Evolutionary conservation across 2,113 vertebrate species (phyloP).

Genomic region (Circaetus gallicus): DNA sequence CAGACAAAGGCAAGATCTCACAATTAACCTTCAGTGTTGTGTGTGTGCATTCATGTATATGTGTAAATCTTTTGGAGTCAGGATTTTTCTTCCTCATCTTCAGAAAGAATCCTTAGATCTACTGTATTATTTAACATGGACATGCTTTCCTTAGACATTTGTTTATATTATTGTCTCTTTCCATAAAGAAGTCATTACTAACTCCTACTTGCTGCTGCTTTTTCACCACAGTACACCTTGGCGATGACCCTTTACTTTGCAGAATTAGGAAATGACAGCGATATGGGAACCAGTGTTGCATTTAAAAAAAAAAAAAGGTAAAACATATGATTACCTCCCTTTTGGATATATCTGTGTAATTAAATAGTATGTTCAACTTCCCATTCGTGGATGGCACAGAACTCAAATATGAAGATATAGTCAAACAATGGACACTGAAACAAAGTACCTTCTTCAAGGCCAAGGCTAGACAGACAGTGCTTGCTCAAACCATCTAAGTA

Average conservation of each 20-base stretch:
- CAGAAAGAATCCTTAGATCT: background rate
- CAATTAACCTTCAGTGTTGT: background rate
- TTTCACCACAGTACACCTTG: background rate
- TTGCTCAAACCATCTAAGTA: background rate
- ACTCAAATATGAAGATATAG: background rate
- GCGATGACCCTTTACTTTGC: background rate
- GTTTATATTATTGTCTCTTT: background rate
- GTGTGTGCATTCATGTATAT: accelerated
- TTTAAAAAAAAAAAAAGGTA: background rate
- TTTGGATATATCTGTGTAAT: background rate
- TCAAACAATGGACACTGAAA: background rate
- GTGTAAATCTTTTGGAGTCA: background rate
- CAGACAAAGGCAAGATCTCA: background rate
- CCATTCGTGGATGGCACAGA: background rate
- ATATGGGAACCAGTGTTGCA: background rate
- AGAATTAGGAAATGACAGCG: background rate
- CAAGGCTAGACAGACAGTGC: background rate
- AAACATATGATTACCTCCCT: background rate
- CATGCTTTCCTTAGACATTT: background rate
- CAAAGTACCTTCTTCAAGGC: background rate
- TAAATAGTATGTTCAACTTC: background rate
- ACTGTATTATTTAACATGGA: background rate
- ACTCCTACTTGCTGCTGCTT: background rate
- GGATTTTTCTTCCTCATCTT: background rate
- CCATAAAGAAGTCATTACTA: background rate